phyloP scores from a whole-genome alignment of 1,140 invertebrate species.

The Drosophila nannoptera region DNA sequence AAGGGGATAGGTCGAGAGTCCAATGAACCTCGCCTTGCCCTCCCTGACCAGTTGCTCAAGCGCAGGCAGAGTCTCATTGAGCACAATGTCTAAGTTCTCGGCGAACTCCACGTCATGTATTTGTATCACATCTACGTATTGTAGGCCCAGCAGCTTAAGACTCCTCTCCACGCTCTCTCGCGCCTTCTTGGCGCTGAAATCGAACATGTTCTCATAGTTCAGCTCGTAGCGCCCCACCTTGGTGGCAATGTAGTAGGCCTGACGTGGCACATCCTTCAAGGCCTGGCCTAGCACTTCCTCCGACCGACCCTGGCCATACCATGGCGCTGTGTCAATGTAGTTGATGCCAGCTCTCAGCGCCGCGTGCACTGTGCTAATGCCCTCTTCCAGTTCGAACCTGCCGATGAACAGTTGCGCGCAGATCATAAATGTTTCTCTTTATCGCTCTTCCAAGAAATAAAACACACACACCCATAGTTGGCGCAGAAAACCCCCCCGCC shows the following conservation, averaged over 20 bases:
- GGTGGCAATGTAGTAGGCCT: conserved; percentile 92
- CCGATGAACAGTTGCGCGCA: conserved; percentile 43
- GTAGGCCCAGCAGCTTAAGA: conserved; percentile 85
- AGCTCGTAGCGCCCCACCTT: conserved; percentile 93
- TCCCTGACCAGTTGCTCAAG: conserved; percentile 85
- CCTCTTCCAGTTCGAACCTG: conserved; percentile 82
- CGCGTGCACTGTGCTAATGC: conserved; percentile 84
- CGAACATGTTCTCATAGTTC: conserved; percentile 88
- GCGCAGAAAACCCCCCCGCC: conserved; percentile 79
- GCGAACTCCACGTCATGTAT: conserved; percentile 96
- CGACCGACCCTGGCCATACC: conserved; percentile 92
- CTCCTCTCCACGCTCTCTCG: conserved; percentile 88
- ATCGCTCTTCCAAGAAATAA: neutral
- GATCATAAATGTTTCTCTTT: neutral
- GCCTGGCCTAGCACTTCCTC: conserved; percentile 91
- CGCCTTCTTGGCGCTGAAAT: conserved; percentile 90
- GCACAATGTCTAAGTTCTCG: conserved; percentile 85
- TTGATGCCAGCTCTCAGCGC: conserved; percentile 93
- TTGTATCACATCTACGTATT: conserved; percentile 94
- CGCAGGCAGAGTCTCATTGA: conserved; percentile 92
- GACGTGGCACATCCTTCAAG: conserved; percentile 87
- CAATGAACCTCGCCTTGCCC: conserved; percentile 91
- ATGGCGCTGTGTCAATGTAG: conserved; percentile 94
- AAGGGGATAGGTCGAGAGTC: conserved; percentile 93
- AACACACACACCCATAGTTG: conserved; percentile 52